Conservation (phyloP, 2,797 vertebrate species). For the Chromis chromis region DNA sequence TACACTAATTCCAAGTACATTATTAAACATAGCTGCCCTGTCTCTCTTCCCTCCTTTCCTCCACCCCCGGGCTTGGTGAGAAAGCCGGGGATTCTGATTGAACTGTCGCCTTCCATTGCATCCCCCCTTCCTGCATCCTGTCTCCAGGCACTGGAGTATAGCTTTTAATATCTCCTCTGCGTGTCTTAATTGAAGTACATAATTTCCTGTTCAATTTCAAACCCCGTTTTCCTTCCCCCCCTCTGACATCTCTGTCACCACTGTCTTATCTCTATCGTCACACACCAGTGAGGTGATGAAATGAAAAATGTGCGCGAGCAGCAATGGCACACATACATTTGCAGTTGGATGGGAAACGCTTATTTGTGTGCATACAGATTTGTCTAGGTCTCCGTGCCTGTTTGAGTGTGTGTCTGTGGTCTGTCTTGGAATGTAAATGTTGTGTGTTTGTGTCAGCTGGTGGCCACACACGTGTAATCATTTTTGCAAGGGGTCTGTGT, state of each 20-base stretch:
- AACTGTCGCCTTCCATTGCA: conserved; percentile 77
- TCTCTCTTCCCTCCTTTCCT: conserved; percentile 36
- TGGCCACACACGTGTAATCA: conserved; percentile 33
- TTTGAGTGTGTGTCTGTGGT: conserved; percentile 11
- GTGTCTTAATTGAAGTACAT: conserved; percentile 84
- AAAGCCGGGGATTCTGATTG: conserved; percentile 72
- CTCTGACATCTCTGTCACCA: conserved; percentile 77
- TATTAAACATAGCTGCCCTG: conserved; percentile 68
- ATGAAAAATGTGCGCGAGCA: conserved; percentile 66
- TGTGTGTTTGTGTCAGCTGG: conserved; percentile 17
- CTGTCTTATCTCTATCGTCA: conserved; percentile 79
- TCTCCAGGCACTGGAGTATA: conserved; percentile 76
- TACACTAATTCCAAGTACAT: conserved; percentile 66
- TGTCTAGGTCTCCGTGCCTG: not conserved
- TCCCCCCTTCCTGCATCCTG: conserved; percentile 65
- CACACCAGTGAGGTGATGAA: conserved; percentile 78
- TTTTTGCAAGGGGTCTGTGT: conserved; percentile 43
- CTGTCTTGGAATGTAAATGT: conserved; percentile 16
- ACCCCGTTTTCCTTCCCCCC: conserved; percentile 24
- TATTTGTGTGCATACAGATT: conserved; percentile 10
- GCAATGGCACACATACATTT: conserved; percentile 32
- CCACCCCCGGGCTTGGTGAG: conserved; percentile 9
- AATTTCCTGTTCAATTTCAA: conserved; percentile 82
- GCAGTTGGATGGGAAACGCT: not conserved
- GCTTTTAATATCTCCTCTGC: conserved; percentile 80